Conservation (phyloP, 2,113 vertebrate species). For the Cardinalis cardinalis region DNA sequence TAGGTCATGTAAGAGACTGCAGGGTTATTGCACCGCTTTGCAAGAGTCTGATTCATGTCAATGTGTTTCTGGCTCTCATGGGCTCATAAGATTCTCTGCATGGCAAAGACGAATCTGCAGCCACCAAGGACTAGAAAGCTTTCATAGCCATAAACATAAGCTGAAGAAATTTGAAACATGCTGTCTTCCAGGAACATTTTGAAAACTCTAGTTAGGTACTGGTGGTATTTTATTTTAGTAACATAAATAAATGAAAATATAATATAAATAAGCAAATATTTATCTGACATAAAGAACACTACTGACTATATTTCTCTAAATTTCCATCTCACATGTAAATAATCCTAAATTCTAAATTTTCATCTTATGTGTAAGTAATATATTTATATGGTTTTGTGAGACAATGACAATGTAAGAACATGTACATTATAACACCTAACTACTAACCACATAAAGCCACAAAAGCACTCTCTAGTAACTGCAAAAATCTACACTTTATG, state of each 20-base stretch:
- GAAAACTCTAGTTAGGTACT: not conserved
- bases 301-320: not conserved
- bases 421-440: not conserved
- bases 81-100: not conserved
- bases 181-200: not conserved
- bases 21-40: not conserved
- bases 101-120: not conserved
- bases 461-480: not conserved
- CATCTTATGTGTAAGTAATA: not conserved
- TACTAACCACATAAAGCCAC: not conserved
- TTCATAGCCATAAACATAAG: not conserved
- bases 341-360: not conserved
- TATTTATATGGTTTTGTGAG: not conserved
- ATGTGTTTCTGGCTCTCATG: not conserved
- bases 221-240: not conserved
- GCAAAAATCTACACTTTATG: not conserved
- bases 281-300: not conserved
- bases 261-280: not conserved
- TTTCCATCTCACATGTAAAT: not conserved
- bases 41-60: not conserved
- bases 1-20: not conserved
- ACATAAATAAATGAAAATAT: not conserved
- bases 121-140: not conserved
- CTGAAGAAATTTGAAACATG: not conserved
- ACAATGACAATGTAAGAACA: not conserved